Evolutionary conservation across 1,140 invertebrate genomes (phyloP).

Genomic region (Pseudomyrmex pallidus): DNA sequence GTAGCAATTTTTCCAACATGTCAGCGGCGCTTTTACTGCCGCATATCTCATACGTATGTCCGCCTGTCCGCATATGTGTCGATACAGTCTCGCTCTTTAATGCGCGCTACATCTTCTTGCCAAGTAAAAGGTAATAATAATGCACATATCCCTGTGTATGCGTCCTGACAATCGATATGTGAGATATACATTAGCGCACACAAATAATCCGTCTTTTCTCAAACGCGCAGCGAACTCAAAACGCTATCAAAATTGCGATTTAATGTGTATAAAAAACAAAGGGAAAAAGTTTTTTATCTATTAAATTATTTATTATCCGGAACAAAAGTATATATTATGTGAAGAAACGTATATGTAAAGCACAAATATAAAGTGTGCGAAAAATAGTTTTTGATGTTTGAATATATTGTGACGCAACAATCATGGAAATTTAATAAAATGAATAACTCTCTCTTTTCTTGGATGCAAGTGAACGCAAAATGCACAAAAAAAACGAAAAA

Average conservation of each 20-base stretch:
- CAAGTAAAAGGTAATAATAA: constrained; percentile 37
- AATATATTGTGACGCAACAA: not conserved
- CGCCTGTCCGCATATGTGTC: constrained; percentile 3
- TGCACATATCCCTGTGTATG: constrained; percentile 18
- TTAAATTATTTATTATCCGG: too few species aligned
- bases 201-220: constrained; percentile 26
- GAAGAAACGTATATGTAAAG: too few species aligned
- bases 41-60: constrained; percentile 21
- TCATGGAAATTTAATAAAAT: not conserved
- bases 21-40: constrained; percentile 64
- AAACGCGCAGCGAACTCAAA: constrained; percentile 22
- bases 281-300: too few species aligned
- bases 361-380: too few species aligned
- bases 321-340: too few species aligned
- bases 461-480: constrained; percentile 25
- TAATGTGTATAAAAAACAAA: too few species aligned
- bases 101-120: constrained; percentile 22
- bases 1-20: constrained; percentile 66
- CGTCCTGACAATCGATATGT: constrained; percentile 42
- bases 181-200: constrained; percentile 39
- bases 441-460: constrained; percentile 26
- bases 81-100: constrained; percentile 38
- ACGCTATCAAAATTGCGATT: not conserved
- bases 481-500: constrained; percentile 16
- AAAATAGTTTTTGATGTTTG: not conserved